Evolutionary conservation across 2,797 vertebrate species (phyloP).

Genomic region (Fundulus diaphanus): DNA sequence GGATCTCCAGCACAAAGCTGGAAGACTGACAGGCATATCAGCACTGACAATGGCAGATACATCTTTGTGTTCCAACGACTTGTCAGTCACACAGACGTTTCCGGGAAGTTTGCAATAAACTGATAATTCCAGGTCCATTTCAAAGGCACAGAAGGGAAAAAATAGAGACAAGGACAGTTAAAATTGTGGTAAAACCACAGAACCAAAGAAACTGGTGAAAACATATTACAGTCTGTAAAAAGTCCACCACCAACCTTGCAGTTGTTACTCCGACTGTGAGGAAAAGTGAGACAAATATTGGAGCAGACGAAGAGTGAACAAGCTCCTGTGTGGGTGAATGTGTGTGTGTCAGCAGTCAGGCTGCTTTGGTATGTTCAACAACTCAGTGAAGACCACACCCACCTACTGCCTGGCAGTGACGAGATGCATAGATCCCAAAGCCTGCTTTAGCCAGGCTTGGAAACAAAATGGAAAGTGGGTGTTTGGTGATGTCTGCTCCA

Average conservation of each 20-base stretch:
- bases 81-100: constrained; percentile 6
- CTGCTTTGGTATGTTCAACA: constrained; percentile 60
- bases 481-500: background rate
- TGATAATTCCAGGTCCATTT: constrained; percentile 3
- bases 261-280: constrained; percentile 18
- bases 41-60: constrained; percentile 48
- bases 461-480: background rate
- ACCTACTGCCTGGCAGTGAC: constrained; percentile 48
- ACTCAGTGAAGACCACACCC: constrained; percentile 58
- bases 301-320: constrained; percentile 12
- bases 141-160: background rate
- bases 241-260: constrained; percentile 1
- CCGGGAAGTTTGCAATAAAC: background rate
- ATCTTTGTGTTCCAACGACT: constrained; percentile 34
- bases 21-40: constrained; percentile 56
- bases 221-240: constrained; percentile 15
- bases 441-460: constrained; percentile 27
- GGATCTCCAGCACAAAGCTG: constrained; percentile 56
- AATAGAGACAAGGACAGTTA: background rate
- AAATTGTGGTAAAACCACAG: background rate
- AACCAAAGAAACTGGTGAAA: background rate
- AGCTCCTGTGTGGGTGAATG: constrained; percentile 27
- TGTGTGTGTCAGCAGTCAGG: constrained; percentile 45
- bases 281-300: background rate
- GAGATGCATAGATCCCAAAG: constrained; percentile 24